Conservation (phyloP, 2,113 vertebrate genomes). For the Trogon surrucura region DNA sequence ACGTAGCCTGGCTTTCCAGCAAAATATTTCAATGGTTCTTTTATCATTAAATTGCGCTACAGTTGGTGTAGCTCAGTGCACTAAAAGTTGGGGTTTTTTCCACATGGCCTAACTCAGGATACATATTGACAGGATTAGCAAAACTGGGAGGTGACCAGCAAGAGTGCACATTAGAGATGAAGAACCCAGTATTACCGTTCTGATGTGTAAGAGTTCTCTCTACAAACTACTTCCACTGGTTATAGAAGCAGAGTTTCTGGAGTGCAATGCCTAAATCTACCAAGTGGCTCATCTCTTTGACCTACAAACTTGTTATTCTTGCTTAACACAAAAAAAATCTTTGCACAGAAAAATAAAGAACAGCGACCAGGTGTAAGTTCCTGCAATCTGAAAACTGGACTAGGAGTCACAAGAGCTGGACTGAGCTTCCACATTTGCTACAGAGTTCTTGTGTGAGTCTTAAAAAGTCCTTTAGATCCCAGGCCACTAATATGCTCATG, state of each 20-base stretch:
- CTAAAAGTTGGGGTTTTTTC: background rate
- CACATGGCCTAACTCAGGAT: background rate
- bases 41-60: conserved; percentile 14
- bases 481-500: background rate
- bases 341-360: background rate
- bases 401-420: background rate
- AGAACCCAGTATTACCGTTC: background rate
- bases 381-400: background rate
- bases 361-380: background rate
- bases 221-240: background rate
- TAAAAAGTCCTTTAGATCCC: background rate
- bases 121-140: background rate
- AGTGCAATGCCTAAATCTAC: background rate
- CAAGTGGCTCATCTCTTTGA: background rate
- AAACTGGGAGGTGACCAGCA: background rate
- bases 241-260: background rate
- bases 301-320: background rate
- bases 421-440: background rate
- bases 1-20: conserved; percentile 38
- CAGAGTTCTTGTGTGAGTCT: background rate
- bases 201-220: background rate
- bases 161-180: background rate
- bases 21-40: conserved; percentile 55
- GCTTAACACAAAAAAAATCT: background rate
- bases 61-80: background rate